A percentile compares a stretch with the other conserved stretches of the same genome.
Evolutionary conservation across 2,888 invertebrate genomes (phyloP).

Genomic region (Criorhina ranunculi): DNA sequence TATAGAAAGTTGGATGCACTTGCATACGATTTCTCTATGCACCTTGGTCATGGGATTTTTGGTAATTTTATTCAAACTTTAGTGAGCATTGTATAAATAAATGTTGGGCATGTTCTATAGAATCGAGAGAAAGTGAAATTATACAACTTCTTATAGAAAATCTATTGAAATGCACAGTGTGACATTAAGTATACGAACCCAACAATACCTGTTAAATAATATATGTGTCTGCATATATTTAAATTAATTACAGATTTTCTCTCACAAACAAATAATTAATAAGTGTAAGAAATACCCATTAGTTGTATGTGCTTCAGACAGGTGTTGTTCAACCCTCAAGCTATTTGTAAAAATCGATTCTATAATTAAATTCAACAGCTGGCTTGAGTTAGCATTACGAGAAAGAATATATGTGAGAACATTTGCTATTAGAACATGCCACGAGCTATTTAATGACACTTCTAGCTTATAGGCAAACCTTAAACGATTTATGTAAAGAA

Average conservation of each 20-base stretch:
- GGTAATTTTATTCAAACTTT: neutral
- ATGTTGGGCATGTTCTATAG: neutral
- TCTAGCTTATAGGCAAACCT: too few relatives aligned
- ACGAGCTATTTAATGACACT: too few relatives aligned
- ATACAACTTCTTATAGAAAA: too few relatives aligned
- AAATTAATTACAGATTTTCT: neutral
- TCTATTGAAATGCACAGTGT: too few relatives aligned
- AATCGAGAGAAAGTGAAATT: neutral
- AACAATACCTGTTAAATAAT: neutral
- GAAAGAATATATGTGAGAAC: too few relatives aligned
- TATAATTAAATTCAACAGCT: too few relatives aligned
- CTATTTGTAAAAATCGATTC: neutral
- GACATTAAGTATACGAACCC: too few relatives aligned
- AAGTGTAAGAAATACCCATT: neutral
- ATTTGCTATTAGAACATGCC: too few relatives aligned
- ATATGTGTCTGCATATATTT: neutral
- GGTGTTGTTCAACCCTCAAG: neutral
- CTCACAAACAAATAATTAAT: neutral
- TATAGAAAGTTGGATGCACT: neutral
- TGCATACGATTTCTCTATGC: neutral
- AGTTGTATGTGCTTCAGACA: neutral
- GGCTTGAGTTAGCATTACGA: too few relatives aligned
- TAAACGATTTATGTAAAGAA: too few relatives aligned
- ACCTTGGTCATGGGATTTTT: neutral
- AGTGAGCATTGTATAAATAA: neutral